These are phyloP conservation scores for Beris morrisii DNA, from an alignment of 2,888 invertebrate genomes.

Conservation along the genomic window DNA sequence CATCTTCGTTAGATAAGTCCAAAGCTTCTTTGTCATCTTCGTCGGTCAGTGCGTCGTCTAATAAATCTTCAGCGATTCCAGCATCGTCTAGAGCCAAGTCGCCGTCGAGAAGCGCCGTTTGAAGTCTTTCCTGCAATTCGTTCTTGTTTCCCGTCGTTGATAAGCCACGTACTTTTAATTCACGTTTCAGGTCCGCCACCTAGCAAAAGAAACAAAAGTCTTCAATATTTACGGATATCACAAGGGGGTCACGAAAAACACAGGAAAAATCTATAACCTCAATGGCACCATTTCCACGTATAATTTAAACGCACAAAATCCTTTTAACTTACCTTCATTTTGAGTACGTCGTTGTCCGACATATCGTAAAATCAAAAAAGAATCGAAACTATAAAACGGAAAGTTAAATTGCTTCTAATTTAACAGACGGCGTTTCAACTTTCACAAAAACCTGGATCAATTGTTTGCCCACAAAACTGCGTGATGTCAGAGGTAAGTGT, in stretches of 20 bases:
- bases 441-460: too few relatives aligned
- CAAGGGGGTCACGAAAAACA: too few relatives aligned
- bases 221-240: too few relatives aligned
- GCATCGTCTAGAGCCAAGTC: slow-evolving; percentile 51
- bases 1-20: slow-evolving; percentile 37
- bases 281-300: too few relatives aligned
- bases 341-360: slow-evolving; percentile 53
- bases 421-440: too few relatives aligned
- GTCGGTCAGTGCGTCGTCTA: slow-evolving; percentile 59
- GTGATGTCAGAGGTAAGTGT: slow-evolving; percentile 23
- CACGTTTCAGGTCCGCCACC: slow-evolving; percentile 83
- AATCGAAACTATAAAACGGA: slow-evolving; percentile 1
- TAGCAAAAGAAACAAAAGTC: slow-evolving; percentile 48
- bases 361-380: slow-evolving; percentile 41
- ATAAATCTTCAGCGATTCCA: slow-evolving; percentile 60
- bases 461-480: slow-evolving; percentile 11
- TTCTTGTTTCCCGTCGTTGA: slow-evolving; percentile 77
- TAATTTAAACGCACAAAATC: too few relatives aligned
- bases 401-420: too few relatives aligned
- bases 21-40: slow-evolving; percentile 58
- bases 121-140: slow-evolving; percentile 76
- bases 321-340: slow-evolving; percentile 51
- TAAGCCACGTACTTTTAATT: slow-evolving; percentile 77
- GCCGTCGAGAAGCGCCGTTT: slow-evolving; percentile 60
- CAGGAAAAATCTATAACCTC: too few relatives aligned